These are phyloP conservation scores for Chaenodraco wilsoni DNA, from an alignment of 2,797 vertebrate genomes.

Conservation along the genomic window DNA sequence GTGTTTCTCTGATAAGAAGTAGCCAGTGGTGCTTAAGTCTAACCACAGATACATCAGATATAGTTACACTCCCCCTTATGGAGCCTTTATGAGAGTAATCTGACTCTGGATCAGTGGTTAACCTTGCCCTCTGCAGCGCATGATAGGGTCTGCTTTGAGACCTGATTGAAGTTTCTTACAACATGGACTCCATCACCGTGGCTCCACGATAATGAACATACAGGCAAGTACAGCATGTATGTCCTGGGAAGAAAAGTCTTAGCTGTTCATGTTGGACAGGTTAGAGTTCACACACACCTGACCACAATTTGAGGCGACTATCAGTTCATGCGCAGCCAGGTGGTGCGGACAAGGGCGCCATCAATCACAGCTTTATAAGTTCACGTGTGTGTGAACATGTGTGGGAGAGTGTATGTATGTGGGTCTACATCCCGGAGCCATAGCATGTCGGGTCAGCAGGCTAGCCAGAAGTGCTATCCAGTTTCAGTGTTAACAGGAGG, in stretches of 20 bases:
- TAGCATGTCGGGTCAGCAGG: slow-evolving; percentile 52
- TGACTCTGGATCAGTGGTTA: slow-evolving; percentile 64
- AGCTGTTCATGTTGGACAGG: slow-evolving; percentile 51
- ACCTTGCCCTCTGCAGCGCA: slow-evolving; percentile 44
- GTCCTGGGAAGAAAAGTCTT: slow-evolving; percentile 32
- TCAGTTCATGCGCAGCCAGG: slow-evolving; percentile 57
- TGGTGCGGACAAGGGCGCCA: slow-evolving; percentile 33
- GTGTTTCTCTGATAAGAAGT: slow-evolving; percentile 64
- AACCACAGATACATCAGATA: slow-evolving; percentile 61
- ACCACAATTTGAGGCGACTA: slow-evolving; percentile 35
- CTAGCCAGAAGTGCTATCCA: slow-evolving; percentile 65
- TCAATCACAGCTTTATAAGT: slow-evolving; percentile 54
- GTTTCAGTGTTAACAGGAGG: slow-evolving; percentile 69
- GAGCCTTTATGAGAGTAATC: slow-evolving; percentile 61
- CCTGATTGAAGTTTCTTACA: slow-evolving; percentile 47
- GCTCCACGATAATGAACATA: slow-evolving; percentile 33
- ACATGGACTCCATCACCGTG: slow-evolving; percentile 24
- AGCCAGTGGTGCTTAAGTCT: slow-evolving; percentile 30
- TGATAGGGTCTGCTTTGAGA: slow-evolving; percentile 38
- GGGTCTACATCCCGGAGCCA: slow-evolving; percentile 40
- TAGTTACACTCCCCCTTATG: slow-evolving; percentile 8
- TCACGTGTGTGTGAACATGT: slow-evolving; percentile 17
- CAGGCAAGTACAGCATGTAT: slow-evolving; percentile 24
- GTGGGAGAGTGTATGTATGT: slow-evolving; percentile 24
- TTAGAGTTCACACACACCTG: slow-evolving; percentile 65